phyloP scores from a whole-genome alignment of 2,113 vertebrate genomes.

The Aphyosemion australe region DNA sequence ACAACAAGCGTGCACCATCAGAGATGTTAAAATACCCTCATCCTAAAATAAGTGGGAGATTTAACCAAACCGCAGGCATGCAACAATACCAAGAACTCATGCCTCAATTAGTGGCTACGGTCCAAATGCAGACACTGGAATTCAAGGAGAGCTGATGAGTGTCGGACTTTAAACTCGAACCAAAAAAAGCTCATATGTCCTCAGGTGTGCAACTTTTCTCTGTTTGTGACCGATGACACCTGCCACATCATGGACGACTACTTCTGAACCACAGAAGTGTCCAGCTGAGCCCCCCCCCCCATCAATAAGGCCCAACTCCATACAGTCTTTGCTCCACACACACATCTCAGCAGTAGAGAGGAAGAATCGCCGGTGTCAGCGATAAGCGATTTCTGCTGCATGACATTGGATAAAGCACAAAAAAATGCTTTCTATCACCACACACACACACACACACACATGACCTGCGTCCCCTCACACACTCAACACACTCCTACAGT shows the following conservation, averaged over 20 bases:
- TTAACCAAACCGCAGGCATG: slow-evolving; percentile 59
- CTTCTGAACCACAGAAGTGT: slow-evolving; percentile 68
- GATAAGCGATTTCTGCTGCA: slow-evolving; percentile 60
- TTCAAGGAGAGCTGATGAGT: slow-evolving; percentile 52
- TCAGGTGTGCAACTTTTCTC: slow-evolving; percentile 44
- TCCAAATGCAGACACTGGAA: slow-evolving; percentile 51
- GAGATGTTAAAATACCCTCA: slow-evolving; percentile 38
- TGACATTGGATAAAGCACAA: slow-evolving; percentile 61
- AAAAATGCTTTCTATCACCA: slow-evolving; percentile 35
- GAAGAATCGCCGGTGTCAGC: slow-evolving; percentile 70
- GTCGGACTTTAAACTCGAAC: slow-evolving; percentile 41
- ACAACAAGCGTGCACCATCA: slow-evolving; percentile 27
- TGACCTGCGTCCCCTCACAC: slow-evolving; percentile 4
- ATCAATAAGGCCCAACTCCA: no score
- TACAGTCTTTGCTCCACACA: no score
- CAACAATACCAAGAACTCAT: slow-evolving; percentile 46
- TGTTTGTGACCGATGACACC: slow-evolving; percentile 46
- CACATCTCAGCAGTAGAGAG: slow-evolving; percentile 56
- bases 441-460: slow-evolving; percentile 24
- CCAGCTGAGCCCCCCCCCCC: no score
- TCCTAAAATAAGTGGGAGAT: slow-evolving; percentile 61
- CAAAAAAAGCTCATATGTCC: slow-evolving; percentile 32
- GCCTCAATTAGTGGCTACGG: slow-evolving; percentile 68
- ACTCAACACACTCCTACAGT: slow-evolving; percentile 4
- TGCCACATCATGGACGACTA: slow-evolving; percentile 49